Conservation (phyloP, 1,140 invertebrate genomes). For the Lethrus apterus region DNA sequence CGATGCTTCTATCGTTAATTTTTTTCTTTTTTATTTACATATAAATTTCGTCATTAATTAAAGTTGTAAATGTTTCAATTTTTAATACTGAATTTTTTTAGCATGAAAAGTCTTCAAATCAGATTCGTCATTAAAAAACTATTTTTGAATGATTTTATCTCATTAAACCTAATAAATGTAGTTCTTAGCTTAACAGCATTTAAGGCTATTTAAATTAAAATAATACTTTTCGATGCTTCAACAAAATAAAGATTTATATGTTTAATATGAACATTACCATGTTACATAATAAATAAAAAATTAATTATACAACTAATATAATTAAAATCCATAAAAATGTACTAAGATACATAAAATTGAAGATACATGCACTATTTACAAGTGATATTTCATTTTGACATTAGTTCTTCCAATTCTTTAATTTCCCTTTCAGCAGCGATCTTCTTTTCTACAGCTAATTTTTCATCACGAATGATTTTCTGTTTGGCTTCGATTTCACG, state of each 20-base stretch:
- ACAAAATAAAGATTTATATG: not conserved
- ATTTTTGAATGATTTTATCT: no score
- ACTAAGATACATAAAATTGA: no score
- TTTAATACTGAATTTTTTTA: no score
- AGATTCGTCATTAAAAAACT: no score
- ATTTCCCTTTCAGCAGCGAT: slow-evolving; percentile 42
- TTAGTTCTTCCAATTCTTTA: slow-evolving; percentile 32
- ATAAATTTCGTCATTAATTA: no score
- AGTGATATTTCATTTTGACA: slow-evolving; percentile 5
- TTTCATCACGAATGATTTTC: slow-evolving; percentile 59
- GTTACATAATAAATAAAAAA: not conserved
- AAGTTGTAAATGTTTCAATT: no score
- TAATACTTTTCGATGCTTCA: not conserved
- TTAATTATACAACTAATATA: not conserved
- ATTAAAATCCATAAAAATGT: not conserved
- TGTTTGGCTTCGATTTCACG: slow-evolving; percentile 58
- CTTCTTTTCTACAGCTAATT: slow-evolving; percentile 60
- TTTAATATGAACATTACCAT: not conserved
- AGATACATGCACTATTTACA: not conserved
- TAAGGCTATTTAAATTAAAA: not conserved
- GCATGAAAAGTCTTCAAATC: no score
- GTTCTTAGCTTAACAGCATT: no score
- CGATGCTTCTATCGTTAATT: no score
- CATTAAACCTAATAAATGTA: no score
- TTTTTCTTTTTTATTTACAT: no score